Evolutionary conservation across 2,797 vertebrate species (phyloP).

Genomic region (Mormyrus hasselquistii): DNA sequence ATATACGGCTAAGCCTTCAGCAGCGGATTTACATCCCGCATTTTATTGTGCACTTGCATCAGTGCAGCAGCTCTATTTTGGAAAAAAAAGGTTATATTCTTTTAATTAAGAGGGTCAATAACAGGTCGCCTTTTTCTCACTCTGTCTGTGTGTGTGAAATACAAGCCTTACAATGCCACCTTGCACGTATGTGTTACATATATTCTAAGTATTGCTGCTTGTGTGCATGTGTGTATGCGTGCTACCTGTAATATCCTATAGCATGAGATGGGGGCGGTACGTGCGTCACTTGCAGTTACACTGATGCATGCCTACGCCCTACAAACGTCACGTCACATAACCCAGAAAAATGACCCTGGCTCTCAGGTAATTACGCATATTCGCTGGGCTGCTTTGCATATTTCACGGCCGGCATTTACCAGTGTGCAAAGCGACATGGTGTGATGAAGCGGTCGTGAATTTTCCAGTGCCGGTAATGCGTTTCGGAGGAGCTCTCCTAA

Average conservation of each 20-base stretch:
- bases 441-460: background rate
- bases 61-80: background rate
- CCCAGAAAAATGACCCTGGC: conserved; percentile 61
- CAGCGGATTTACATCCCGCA: background rate
- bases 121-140: background rate
- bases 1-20: background rate
- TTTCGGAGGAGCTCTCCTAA: background rate
- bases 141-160: background rate
- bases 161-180: background rate
- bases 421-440: conserved; percentile 35
- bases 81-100: background rate
- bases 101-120: background rate
- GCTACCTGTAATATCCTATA: conserved; percentile 6
- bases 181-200: background rate
- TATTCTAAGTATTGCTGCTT: background rate
- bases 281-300: conserved; percentile 65
- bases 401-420: conserved; percentile 39
- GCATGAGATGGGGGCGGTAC: conserved; percentile 31
- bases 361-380: conserved; percentile 67
- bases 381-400: conserved; percentile 63
- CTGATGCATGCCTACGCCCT: conserved; percentile 60
- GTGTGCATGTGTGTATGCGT: background rate
- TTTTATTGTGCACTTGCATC: background rate
- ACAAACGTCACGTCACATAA: conserved; percentile 66
- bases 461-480: conserved; percentile 1